phyloP scores from a whole-genome alignment of 2,797 vertebrate genomes.

The Pipistrellus kuhlii region DNA sequence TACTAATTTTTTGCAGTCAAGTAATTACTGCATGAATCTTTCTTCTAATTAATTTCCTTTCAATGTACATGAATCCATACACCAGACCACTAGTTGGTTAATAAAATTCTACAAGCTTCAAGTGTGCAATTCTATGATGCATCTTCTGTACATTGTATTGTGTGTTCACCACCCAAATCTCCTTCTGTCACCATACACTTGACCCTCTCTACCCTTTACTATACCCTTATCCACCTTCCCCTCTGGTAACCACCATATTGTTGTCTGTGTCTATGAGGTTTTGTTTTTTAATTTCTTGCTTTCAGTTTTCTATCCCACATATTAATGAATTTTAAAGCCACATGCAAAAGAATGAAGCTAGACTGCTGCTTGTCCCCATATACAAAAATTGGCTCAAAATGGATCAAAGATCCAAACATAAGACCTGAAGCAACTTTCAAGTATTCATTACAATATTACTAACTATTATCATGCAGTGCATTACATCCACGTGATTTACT shows the following conservation, averaged over 20 bases:
- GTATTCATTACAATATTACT: neutral
- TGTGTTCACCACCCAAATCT: neutral
- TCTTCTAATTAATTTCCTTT: too few relatives aligned
- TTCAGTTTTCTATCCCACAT: neutral
- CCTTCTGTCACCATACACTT: neutral
- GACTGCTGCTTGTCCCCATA: neutral
- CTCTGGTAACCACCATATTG: neutral
- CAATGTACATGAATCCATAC: too few relatives aligned
- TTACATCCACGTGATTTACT: neutral
- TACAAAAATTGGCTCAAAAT: neutral
- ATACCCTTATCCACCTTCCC: neutral
- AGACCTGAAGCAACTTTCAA: neutral
- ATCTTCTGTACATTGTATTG: neutral
- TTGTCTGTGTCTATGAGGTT: neutral
- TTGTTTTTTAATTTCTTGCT: neutral
- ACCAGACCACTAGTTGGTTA: neutral
- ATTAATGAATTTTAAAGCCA: neutral
- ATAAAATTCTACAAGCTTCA: neutral
- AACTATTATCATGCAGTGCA: neutral
- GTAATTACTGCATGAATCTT: too few relatives aligned
- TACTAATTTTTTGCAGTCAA: too few relatives aligned
- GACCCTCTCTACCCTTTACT: neutral
- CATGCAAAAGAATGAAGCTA: neutral
- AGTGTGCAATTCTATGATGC: neutral
- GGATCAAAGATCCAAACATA: neutral